Evolutionary conservation across 23 tunicate species (phyloP), one percentile per base, ranked within the genome.

Genomic region (Oikopleura dioica): DNA sequence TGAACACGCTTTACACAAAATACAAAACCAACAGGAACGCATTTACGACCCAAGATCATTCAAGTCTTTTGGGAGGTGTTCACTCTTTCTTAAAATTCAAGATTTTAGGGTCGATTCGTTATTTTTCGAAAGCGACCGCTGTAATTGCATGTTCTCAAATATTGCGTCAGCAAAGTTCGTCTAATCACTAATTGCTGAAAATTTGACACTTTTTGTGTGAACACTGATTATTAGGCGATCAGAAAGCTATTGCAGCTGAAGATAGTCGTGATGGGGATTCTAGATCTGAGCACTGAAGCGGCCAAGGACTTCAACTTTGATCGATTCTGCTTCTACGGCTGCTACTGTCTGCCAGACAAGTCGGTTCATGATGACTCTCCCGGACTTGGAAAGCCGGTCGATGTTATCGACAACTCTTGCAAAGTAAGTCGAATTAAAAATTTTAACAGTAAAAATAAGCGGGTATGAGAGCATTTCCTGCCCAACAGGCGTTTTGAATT

Each of bases 271-370:
- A 44, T 21, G 55, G 55, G 16, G 21, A 9, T 44, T 9, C 21
- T 44, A 44, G 55, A 21, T 21, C 16, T 9, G 16, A 9, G 16
- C 9, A 44, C 16, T 44, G n/a, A n/a, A n/a, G n/a, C n/a, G n/a
- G n/a, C n/a, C n/a, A n/a, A n/a, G n/a, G n/a, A n/a, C n/a, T 9
- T 44, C 21, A 44, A 44, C 29, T 63, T 63, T 23, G 29, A 28
- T 28, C 72, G 72, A 63, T 63, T 16, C 26, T 63, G 72, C 26
- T 63, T 63, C 26, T 63, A 63, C 26, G 72, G 72, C 26, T 63
- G 72, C 26, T 28, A 63, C 33, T 63, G 72, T 63, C 33, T 63
- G 33, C 72, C 72, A 5, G 29, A 28, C 2, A 4, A 5, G 55
- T 9, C 55, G 9, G 55, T 44, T 21, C 55, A 44, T 44, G 55